A percentile compares a stretch with the other conserved stretches of the same genome.
Evolutionary conservation across 2,113 vertebrate species (phyloP).

Genomic region (Rhynchopsitta pachyrhyncha): DNA sequence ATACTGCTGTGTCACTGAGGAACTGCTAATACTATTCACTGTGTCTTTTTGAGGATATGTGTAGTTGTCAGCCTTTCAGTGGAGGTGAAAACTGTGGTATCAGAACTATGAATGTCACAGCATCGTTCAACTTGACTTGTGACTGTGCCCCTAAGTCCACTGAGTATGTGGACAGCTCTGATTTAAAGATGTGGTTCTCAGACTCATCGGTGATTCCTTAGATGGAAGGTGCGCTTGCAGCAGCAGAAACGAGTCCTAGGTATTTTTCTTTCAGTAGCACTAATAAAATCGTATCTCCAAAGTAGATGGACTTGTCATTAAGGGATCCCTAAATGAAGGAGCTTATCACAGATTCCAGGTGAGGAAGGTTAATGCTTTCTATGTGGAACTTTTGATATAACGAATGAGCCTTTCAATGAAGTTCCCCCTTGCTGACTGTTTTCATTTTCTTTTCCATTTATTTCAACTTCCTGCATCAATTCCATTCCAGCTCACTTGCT

Average conservation of each 20-base stretch:
- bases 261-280: background rate
- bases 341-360: background rate
- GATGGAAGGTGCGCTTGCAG: background rate
- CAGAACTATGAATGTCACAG: background rate
- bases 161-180: background rate
- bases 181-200: background rate
- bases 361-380: background rate
- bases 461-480: background rate
- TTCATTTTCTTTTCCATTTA: background rate
- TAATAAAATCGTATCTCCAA: background rate
- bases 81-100: background rate
- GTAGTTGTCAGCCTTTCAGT: background rate
- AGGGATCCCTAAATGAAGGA: background rate
- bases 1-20: background rate
- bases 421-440: background rate
- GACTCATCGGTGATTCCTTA: background rate
- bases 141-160: background rate
- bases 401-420: background rate
- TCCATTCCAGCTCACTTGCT: background rate
- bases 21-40: background rate
- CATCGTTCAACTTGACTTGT: background rate
- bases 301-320: background rate
- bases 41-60: background rate
- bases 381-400: background rate
- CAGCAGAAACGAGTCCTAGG: background rate